phyloP scores from a whole-genome alignment of 2,113 vertebrate species.

The Lathamus discolor region DNA sequence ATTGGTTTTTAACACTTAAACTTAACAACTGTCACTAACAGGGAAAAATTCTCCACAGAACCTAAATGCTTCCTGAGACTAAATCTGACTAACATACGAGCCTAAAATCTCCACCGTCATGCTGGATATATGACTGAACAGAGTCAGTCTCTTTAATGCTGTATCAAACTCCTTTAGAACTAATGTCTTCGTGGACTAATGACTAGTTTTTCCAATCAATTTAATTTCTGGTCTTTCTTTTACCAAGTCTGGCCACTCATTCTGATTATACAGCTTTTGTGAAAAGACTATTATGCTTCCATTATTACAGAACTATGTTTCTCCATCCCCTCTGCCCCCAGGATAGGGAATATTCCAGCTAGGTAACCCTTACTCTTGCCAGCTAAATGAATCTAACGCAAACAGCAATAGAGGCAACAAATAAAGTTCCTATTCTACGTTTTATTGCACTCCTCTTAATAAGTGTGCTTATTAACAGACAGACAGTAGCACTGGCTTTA shows the following conservation, averaged over 20 bases:
- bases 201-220: not conserved
- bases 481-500: not conserved
- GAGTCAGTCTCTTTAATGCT: not conserved
- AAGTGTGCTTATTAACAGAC: not conserved
- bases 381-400: not conserved
- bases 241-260: not conserved
- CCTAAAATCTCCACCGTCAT: not conserved
- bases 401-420: not conserved
- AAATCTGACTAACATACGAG: not conserved
- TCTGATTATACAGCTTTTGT: not conserved
- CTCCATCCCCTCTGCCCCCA: not conserved
- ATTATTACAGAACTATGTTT: not conserved
- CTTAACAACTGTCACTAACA: not conserved
- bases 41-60: not conserved
- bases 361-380: not conserved
- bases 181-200: not conserved
- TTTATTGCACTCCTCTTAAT: not conserved
- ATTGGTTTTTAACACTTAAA: not conserved
- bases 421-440: not conserved
- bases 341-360: not conserved
- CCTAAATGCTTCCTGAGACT: not conserved
- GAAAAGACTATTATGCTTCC: not conserved
- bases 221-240: not conserved
- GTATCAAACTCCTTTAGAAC: not conserved
- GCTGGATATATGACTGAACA: not conserved